These are phyloP conservation scores for Lethrus apterus DNA, from an alignment of 1,140 invertebrate species.

Conservation along the genomic window DNA sequence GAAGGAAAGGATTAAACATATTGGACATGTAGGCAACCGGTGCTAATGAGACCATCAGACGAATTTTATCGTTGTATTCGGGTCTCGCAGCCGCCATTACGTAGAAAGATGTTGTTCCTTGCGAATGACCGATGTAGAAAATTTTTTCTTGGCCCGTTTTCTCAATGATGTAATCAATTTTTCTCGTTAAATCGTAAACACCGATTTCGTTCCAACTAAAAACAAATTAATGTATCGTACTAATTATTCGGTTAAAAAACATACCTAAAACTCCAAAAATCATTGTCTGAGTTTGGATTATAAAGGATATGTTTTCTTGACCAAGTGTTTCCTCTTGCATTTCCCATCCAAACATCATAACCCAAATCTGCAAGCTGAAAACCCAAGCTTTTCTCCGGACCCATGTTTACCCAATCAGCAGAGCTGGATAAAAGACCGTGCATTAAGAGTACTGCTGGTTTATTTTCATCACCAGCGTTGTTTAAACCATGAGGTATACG, in stretches of 20 bases:
- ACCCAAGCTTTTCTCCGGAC: constrained; percentile 47
- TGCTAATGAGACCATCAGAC: constrained; percentile 45
- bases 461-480: constrained; percentile 7
- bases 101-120: constrained; percentile 51
- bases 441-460: constrained; percentile 50
- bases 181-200: constrained; percentile 21
- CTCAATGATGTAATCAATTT: constrained; percentile 56
- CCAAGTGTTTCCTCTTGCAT: constrained; percentile 40
- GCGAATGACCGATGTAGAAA: constrained; percentile 46
- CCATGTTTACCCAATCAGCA: constrained; percentile 50
- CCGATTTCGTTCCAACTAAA: background rate
- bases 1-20: constrained; percentile 26
- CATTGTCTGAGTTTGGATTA: constrained; percentile 2
- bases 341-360: constrained; percentile 62
- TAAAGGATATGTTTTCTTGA: constrained; percentile 9
- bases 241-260: constrained; percentile 1
- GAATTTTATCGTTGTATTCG: constrained; percentile 47
- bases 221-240: background rate
- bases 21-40: constrained; percentile 44
- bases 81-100: constrained; percentile 45
- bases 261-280: constrained; percentile 6
- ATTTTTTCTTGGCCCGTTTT: constrained; percentile 46
- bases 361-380: constrained; percentile 54
- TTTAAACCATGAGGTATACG: constrained; percentile 43
- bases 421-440: constrained; percentile 57